Base-by-base conservation (phyloP, 1,140 invertebrate genomes). In the Arctopsyche grandis region DNA sequence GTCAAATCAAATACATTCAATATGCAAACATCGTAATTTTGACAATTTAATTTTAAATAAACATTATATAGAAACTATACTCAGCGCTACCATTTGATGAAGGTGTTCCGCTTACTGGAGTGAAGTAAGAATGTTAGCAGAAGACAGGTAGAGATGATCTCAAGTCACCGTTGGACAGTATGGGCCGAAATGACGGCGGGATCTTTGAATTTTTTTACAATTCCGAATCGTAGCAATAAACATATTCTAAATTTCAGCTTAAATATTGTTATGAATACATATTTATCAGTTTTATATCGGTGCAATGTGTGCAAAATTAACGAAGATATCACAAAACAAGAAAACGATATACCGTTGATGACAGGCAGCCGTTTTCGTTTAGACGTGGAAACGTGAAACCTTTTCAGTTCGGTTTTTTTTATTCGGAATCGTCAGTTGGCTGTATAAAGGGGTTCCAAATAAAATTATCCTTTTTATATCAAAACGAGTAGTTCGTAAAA, bases 61-160 rank as follows among this genome's bases (percentile, higher is more conserved):
- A 66, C 5, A 66, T 14, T 66, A 14, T 21, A 22, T 66, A 24
- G 21, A 66, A 5, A 5, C 12, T 66, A 21, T 56, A 56, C 19
- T 4, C 52, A 56, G 43, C 71, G 24, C 44, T 74, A 56, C 71
- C 71, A 74, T 21, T 74, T 74, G 21, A 56, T 74, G 7, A 56
- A 24, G 16, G 10, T 21, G 9, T 9, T 56, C 43, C 26, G 29
- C 26, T 43, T 60, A 19, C 24, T 16, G 21, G 38, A 63, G 44
- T 74, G 71, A 74, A 74, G 52, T 38, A 26, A 74, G 46, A 76
- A 76, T 66, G 52, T 24, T 56, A 24, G 12, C 48, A 46, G 56
- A 46, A 76, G 77, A 63, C 69, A 63, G 38, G 78, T 71, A 79
- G 38, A 75, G 78, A 79, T 79, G 73, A 80, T 80, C 74, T 80